These are phyloP conservation scores for Mesitornis unicolor DNA, from an alignment of 2,113 vertebrate species.

Conservation along the genomic window DNA sequence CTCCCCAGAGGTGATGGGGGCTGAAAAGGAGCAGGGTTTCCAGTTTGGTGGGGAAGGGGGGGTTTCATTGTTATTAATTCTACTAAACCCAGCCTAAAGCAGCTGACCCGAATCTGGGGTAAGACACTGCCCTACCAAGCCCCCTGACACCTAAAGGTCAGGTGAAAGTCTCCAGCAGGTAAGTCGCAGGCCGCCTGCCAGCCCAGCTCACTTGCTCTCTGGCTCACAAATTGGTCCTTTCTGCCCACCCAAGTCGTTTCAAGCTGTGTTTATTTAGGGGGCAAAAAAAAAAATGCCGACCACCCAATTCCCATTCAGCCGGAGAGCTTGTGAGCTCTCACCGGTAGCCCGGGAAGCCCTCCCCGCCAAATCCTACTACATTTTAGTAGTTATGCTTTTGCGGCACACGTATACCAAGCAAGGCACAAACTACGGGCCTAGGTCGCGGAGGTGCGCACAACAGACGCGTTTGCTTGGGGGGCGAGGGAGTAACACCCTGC, in stretches of 20 bases:
- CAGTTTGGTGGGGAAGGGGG: too few species aligned
- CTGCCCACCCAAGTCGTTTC: constrained; percentile 72
- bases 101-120: neutral
- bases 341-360: neutral
- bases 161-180: constrained; percentile 36
- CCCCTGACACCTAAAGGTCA: constrained; percentile 47
- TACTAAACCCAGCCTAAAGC: neutral
- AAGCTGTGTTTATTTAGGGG: constrained; percentile 61
- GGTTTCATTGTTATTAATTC: constrained; percentile 3
- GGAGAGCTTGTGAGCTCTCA: neutral
- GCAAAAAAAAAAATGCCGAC: neutral
- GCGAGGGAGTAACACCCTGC: neutral
- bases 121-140: neutral
- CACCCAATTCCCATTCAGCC: neutral
- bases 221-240: constrained; percentile 49
- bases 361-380: neutral
- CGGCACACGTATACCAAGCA: neutral
- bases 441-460: neutral
- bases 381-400: neutral
- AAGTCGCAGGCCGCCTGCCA: neutral
- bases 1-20: constrained; percentile 36
- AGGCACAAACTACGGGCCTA: neutral
- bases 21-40: constrained; percentile 6
- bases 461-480: neutral
- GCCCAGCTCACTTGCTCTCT: neutral